Percentiles rank a stretch among this genome's conserved stretches.
phyloP scores from a whole-genome alignment of 2,797 vertebrate genomes.

The Acipenser ruthenus region DNA sequence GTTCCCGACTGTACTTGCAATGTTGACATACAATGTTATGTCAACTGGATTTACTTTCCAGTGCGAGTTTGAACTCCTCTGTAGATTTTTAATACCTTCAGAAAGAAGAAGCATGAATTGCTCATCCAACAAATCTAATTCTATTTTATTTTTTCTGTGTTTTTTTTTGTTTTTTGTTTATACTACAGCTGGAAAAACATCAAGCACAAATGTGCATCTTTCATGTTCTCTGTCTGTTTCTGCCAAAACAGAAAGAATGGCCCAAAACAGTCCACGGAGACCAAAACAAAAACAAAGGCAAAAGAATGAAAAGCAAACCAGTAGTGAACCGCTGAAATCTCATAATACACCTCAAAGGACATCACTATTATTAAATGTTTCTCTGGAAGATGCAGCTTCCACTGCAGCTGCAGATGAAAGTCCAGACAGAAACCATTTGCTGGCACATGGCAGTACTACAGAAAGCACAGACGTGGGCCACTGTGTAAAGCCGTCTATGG shows the following conservation, averaged over 20 bases:
- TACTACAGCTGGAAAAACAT: constrained; percentile 38
- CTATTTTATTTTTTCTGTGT: not conserved
- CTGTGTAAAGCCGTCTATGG: constrained; percentile 32
- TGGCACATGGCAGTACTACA: constrained; percentile 2
- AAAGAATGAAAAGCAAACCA: not conserved
- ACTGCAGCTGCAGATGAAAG: not conserved
- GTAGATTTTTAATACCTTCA: constrained; percentile 4
- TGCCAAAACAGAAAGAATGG: constrained; percentile 39
- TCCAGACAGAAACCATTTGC: constrained; percentile 14
- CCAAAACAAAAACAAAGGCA: constrained; percentile 1
- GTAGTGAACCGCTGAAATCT: not conserved
- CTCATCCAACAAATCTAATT: constrained; percentile 12
- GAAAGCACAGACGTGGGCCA: constrained; percentile 19
- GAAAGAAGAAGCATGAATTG: constrained; percentile 11
- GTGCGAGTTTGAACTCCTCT: constrained; percentile 13
- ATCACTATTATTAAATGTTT: not conserved
- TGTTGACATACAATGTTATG: constrained; percentile 17
- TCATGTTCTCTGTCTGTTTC: constrained; percentile 34
- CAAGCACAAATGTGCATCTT: constrained; percentile 35
- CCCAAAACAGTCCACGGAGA: constrained; percentile 17
- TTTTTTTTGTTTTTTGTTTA: not conserved
- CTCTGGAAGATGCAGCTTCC: not conserved
- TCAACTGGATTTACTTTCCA: constrained; percentile 14
- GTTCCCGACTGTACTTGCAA: constrained; percentile 7
- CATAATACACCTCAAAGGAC: not conserved